phyloP scores from a whole-genome alignment of 2,113 vertebrate genomes.

The Perccottus glenii region DNA sequence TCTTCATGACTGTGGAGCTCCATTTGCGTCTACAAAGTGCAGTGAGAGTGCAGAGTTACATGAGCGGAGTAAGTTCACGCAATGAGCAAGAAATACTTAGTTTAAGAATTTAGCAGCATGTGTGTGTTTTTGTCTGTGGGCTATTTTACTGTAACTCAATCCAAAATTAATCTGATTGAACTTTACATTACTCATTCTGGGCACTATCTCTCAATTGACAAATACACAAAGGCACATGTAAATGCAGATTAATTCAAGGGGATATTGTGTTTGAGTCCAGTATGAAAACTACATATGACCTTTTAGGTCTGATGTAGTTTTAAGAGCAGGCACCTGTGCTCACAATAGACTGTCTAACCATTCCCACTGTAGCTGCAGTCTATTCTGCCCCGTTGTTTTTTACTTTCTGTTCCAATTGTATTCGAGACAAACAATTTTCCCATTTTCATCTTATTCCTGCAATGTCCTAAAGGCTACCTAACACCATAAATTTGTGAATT shows the following conservation, averaged over 20 bases:
- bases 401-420: background rate
- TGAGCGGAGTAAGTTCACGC: background rate
- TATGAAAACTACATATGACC: constrained; percentile 21
- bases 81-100: background rate
- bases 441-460: too few relatives aligned
- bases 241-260: constrained; percentile 24
- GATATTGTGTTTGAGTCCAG: constrained; percentile 19
- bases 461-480: too few relatives aligned
- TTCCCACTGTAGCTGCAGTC: constrained; percentile 4
- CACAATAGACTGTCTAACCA: constrained; percentile 27
- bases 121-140: constrained; percentile 8
- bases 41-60: background rate
- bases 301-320: constrained; percentile 22
- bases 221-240: constrained; percentile 25
- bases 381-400: constrained; percentile 1
- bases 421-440: too few relatives aligned
- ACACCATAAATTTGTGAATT: too few relatives aligned
- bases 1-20: background rate
- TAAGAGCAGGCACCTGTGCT: constrained; percentile 56
- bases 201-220: constrained; percentile 22
- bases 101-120: constrained; percentile 46
- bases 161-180: constrained; percentile 32
- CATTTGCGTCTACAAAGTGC: background rate
- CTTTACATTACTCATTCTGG: background rate
- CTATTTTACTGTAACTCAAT: constrained; percentile 15